Percentiles rank a stretch among this genome's conserved stretches.
These are phyloP conservation scores for Cichlasoma orientale DNA, from an alignment of 2,797 vertebrate species.

Conservation along the genomic window DNA sequence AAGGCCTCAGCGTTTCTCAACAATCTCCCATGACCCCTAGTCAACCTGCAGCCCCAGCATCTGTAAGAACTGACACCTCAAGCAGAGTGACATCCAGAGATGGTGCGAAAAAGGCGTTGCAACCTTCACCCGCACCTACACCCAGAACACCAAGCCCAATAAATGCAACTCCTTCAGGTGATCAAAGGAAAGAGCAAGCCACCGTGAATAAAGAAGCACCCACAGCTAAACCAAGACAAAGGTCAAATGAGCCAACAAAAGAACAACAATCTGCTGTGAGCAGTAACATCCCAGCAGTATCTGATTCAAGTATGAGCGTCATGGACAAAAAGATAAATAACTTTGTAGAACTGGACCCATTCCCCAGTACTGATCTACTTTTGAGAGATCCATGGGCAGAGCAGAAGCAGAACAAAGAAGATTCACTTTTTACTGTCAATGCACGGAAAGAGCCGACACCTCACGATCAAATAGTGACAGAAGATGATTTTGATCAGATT, in stretches of 20 bases:
- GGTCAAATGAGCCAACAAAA: constrained; percentile 36
- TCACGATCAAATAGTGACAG: constrained; percentile 46
- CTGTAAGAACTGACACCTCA: constrained; percentile 2
- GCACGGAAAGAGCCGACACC: constrained; percentile 36
- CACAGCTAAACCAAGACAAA: constrained; percentile 77
- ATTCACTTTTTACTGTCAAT: constrained; percentile 42
- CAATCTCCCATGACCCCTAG: constrained; percentile 34
- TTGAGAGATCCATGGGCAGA: constrained; percentile 64
- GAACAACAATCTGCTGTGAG: constrained; percentile 37
- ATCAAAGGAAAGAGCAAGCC: constrained; percentile 19
- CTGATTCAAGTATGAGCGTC: constrained; percentile 14
- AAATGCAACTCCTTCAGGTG: constrained; percentile 14
- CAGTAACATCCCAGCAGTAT: neutral
- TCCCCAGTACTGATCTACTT: constrained; percentile 55
- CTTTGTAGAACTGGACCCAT: constrained; percentile 59
- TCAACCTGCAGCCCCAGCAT: constrained; percentile 17
- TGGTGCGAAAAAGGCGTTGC: constrained; percentile 33
- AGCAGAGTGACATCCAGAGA: constrained; percentile 17
- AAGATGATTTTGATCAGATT: constrained; percentile 60
- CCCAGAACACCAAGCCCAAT: constrained; percentile 43
- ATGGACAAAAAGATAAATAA: constrained; percentile 30
- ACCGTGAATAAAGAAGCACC: constrained; percentile 52
- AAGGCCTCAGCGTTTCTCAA: constrained; percentile 20
- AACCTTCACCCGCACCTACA: constrained; percentile 20
- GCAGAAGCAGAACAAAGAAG: constrained; percentile 25